phyloP scores from a whole-genome alignment of 2,888 invertebrate genomes.

The Hedya salicella region DNA sequence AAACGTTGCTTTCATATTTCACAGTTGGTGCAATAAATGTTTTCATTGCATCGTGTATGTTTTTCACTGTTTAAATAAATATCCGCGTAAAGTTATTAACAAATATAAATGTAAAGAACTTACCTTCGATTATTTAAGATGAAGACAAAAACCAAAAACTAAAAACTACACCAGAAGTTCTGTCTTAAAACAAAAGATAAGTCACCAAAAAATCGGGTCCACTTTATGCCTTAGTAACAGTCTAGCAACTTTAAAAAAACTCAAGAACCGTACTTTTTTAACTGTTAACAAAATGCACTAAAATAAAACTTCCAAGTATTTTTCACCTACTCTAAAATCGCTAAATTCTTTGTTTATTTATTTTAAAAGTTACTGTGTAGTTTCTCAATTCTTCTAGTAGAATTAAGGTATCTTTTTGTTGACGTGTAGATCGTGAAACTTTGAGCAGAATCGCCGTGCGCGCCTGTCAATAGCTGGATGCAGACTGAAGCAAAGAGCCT shows the following conservation, averaged over 20 bases:
- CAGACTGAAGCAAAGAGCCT: constrained; percentile 53
- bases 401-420: constrained; percentile 7
- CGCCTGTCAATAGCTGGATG: constrained; percentile 55
- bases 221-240: background rate
- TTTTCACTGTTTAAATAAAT: too few species aligned
- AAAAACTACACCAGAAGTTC: background rate
- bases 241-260: constrained; percentile 8
- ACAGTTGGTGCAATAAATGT: too few species aligned
- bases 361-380: background rate
- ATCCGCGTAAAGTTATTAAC: too few species aligned
- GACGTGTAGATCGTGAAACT: constrained; percentile 50
- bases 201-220: constrained; percentile 9
- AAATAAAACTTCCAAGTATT: background rate
- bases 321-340: background rate
- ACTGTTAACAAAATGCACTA: constrained; percentile 21
- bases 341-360: background rate
- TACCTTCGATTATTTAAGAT: constrained; percentile 16
- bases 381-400: background rate
- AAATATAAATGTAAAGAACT: background rate
- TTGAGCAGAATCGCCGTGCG: constrained; percentile 52
- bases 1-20: too few species aligned
- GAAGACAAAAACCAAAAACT: background rate
- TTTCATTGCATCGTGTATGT: too few species aligned
- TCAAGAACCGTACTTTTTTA: background rate
- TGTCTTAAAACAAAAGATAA: background rate